A percentile compares a stretch with the other conserved stretches of the same genome.
These are phyloP conservation scores for Mirounga angustirostris DNA, from an alignment of 2,113 vertebrate genomes.

Conservation along the genomic window DNA sequence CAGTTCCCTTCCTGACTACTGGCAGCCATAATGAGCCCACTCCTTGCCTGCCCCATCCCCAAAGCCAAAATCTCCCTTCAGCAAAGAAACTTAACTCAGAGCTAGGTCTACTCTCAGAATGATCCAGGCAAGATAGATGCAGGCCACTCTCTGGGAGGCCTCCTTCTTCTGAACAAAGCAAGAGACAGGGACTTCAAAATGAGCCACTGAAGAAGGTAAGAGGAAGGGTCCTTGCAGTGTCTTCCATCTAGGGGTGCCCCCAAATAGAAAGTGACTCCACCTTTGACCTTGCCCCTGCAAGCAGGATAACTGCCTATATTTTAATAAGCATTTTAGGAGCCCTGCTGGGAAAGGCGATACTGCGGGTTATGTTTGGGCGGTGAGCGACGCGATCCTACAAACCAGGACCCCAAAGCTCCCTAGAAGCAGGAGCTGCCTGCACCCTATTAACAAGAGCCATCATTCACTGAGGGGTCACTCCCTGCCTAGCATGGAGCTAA, in stretches of 20 bases:
- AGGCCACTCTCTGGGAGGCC: neutral
- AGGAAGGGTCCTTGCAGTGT: neutral
- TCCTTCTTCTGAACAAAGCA: neutral
- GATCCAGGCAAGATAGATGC: neutral
- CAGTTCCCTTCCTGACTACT: neutral
- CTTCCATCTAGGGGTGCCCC: neutral
- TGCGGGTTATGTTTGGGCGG: no score
- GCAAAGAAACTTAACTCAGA: neutral
- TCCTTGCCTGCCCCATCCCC: neutral
- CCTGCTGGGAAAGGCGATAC: neutral
- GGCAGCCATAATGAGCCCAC: neutral
- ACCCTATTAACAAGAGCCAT: neutral
- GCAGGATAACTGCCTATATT: neutral
- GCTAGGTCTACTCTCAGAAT: neutral
- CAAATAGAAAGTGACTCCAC: neutral
- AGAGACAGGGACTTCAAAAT: neutral
- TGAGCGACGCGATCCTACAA: neutral
- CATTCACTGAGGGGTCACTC: neutral
- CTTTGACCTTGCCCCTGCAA: neutral
- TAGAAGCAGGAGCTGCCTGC: neutral
- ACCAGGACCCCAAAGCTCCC: neutral
- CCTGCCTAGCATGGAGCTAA: neutral
- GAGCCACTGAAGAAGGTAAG: neutral
- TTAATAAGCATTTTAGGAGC: neutral
- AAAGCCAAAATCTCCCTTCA: neutral